Percentiles rank a stretch among this genome's conserved stretches.
phyloP scores from a whole-genome alignment of 2,113 vertebrate species.

The Petrocephalus microphthalmus region DNA sequence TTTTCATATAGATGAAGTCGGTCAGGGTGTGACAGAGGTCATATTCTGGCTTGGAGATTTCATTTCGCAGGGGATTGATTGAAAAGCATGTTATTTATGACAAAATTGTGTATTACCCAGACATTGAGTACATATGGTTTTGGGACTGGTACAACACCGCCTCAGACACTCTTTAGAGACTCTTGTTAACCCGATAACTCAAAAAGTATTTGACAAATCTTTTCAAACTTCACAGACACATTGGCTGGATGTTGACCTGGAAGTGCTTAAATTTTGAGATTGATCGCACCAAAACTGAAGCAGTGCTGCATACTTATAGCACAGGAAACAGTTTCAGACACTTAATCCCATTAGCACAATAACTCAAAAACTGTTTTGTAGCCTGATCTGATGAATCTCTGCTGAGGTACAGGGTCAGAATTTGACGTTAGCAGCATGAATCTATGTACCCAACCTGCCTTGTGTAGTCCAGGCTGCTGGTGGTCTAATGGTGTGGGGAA shows the following conservation, averaged over 20 bases:
- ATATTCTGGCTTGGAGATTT: background rate
- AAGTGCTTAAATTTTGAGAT: background rate
- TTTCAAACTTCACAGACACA: background rate
- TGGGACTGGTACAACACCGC: background rate
- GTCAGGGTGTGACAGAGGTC: background rate
- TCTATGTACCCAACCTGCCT: background rate
- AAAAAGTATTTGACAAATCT: background rate
- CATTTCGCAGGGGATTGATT: background rate
- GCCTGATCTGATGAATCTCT: background rate
- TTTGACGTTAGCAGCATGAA: background rate
- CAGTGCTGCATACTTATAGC: background rate
- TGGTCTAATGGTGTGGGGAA: background rate
- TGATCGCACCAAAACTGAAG: background rate
- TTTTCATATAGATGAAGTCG: background rate
- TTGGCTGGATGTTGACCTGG: background rate
- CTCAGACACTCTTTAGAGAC: too few species aligned
- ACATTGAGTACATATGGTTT: background rate
- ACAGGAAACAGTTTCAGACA: background rate
- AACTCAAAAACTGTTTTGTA: background rate
- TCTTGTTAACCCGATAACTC: background rate
- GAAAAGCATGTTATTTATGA: background rate
- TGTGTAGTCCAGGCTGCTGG: background rate
- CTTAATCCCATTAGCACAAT: background rate
- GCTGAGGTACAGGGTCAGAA: background rate
- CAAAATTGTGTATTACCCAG: background rate